Percentiles rank a stretch among this genome's conserved stretches.
These are phyloP conservation scores for Sarcophaga subvicina DNA, from an alignment of 2,888 invertebrate species.

Conservation along the genomic window DNA sequence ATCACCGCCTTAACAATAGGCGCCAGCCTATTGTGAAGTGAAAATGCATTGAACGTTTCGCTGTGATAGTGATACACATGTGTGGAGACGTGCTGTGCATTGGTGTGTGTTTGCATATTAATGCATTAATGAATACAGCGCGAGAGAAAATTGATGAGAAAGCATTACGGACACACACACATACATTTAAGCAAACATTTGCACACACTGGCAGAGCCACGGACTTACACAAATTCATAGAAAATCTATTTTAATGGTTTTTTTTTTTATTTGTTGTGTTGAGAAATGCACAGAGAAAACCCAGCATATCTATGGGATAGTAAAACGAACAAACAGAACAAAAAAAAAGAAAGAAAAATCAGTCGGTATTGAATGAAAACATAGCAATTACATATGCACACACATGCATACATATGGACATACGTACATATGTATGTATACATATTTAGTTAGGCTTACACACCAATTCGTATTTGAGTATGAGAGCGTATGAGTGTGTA, in stretches of 20 bases:
- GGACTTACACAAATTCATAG: slow-evolving; percentile 19
- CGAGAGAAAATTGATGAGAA: slow-evolving; percentile 59
- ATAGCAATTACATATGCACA: slow-evolving; percentile 31
- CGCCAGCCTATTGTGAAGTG: not conserved
- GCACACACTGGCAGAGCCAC: not conserved
- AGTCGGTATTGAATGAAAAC: slow-evolving; percentile 18
- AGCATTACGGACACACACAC: slow-evolving; percentile 34
- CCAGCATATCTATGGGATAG: slow-evolving; percentile 27
- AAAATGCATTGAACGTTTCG: not conserved
- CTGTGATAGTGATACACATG: not conserved
- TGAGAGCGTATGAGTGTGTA: not conserved
- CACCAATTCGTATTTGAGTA: not conserved
- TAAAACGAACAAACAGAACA: not conserved
- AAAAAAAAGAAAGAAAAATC: not conserved
- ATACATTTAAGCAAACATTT: not conserved
- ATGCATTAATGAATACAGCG: slow-evolving; percentile 65
- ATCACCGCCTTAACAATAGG: not conserved
- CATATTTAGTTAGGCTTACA: no score
- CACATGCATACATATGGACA: not conserved
- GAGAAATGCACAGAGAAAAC: slow-evolving; percentile 31
- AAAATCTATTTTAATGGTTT: slow-evolving; percentile 57
- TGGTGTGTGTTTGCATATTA: slow-evolving; percentile 54
- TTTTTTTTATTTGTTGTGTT: slow-evolving; percentile 8
- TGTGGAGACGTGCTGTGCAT: slow-evolving; percentile 15
- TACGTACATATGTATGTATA: no score